phyloP scores from a whole-genome alignment of 1,140 invertebrate species.

The Maniola jurtina region DNA sequence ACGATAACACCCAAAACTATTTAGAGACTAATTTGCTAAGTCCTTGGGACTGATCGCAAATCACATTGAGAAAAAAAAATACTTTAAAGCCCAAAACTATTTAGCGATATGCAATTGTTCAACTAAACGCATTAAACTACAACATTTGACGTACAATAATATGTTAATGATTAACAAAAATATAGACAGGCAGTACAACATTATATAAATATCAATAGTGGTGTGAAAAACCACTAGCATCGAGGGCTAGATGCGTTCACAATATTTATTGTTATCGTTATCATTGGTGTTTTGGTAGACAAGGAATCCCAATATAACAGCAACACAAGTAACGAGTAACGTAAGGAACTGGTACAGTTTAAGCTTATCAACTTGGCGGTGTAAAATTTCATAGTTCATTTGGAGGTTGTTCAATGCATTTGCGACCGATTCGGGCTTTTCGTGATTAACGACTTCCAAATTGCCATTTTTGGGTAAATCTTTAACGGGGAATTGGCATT shows the following conservation, averaged over 20 bases:
- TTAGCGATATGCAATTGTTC: conserved; percentile 19
- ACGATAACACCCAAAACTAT: neutral
- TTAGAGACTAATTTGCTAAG: neutral
- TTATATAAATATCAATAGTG: conserved; percentile 37
- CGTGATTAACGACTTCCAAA: conserved; percentile 36
- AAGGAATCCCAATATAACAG: conserved; percentile 52
- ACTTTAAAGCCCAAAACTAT: neutral
- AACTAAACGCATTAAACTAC: conserved; percentile 37
- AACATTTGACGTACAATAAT: conserved; percentile 47
- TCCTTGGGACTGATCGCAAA: too few species aligned
- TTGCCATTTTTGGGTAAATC: conserved; percentile 56
- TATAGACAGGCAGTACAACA: conserved; percentile 36
- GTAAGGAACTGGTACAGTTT: conserved; percentile 57
- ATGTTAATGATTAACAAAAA: conserved; percentile 41
- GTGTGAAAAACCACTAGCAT: conserved; percentile 46
- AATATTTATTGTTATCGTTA: conserved; percentile 44
- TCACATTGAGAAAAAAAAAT: neutral
- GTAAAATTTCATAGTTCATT: conserved; percentile 52
- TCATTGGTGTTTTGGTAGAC: conserved; percentile 50
- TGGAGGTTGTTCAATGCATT: conserved; percentile 57
- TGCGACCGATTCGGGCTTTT: conserved; percentile 51
- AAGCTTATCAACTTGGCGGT: conserved; percentile 49
- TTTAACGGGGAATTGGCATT: conserved; percentile 67
- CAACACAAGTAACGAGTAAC: conserved; percentile 44
- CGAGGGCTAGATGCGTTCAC: conserved; percentile 60